Evolutionary conservation across 2,888 invertebrate species (phyloP), one percentile per base, ranked within the genome.

Genomic region (Julus scandinavius): DNA sequence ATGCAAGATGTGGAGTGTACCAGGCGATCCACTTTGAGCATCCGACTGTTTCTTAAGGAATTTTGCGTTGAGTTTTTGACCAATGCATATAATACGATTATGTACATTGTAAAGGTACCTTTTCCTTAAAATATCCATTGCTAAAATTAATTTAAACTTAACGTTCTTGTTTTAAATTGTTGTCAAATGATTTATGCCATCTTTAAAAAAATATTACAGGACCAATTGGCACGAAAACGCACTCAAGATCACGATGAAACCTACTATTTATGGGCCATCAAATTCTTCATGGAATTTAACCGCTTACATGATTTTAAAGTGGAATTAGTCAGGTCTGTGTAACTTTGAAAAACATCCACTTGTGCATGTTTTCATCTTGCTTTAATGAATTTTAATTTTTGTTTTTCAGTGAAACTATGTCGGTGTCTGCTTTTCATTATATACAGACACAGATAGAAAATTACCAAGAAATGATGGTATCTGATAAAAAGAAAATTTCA

Each of bases 231-330:
- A 85, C 91, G 95, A 90, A 92, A 93, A 58, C 92, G 92, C 80
- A 95, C 95, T 0, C 96, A 96, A 91, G 95, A 95, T 88, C 95
- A 97, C 92, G 99, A 99, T 93, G 97, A 98, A 92, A 96, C 97
- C 0, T 98, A 98, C 92, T 98, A 98, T 92, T 93, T 99, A 90
- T 98, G 98, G 98, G 96, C 97, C 9, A 94, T 98, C 90, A 95
- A 96, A 91, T 99, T 98, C 93, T 99, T 99, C 93, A 98, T 99
- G 97, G 97, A 98, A 93, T 99, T 99, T 93, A 98, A 98, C 94
- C 95, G 99, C 90, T 94, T 95, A 91, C 95, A 96, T 92, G 95
- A 96, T 91, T 96, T 97, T 92, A 95, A 96, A 93, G 95, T 98
- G 90, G 96, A 97, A 92, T 94, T 97, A 91, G 96, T 98, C 90